Base-by-base conservation (phyloP, 2,797 vertebrate genomes). In the Sebastes hubbsi region DNA sequence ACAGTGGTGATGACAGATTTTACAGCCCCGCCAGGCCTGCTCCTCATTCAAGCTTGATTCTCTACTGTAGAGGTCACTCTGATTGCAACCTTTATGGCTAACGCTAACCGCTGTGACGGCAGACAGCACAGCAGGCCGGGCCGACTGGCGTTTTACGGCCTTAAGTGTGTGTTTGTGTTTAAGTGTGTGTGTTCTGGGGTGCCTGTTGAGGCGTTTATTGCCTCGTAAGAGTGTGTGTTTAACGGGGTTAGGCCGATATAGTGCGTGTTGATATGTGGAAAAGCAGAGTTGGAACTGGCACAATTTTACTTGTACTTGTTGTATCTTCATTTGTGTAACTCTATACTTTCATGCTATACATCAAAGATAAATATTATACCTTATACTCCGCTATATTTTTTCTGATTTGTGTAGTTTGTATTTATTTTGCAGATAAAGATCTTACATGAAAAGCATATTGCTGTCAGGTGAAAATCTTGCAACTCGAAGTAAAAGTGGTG, bases 61-160 rank as follows among this genome's bases (percentile, higher is more conserved):
- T 78, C 61, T 89, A 91, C 93, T 91, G 91, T 89, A 87, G 91
- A 91, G 90, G 93, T 92, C 92, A 91, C 78, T 71, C 72, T 80
- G 84, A 90, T 90, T 81, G 68, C 25, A 72, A 84, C 85, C 86
- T 93, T 91, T 91, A 84, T 24, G 73, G 86, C 78, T 7, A 65
- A 56, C 30, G 30, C 80, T 84, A 76, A 81, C 81, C 63, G 75
- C 73, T 24, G 84, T 64, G 72, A 13, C 0, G 54, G 77, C 83
- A 86, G 86, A 85, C 87, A 62, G 85, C 78, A 66, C 91, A 87
- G 89, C 84, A 78, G 88, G 88, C 77, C 88, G 3, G 78, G 75
- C 76, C 42, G 38, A 49, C 63, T 38, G 79, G 55, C 54, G 18
- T 93, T 91, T 91, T 91, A 90, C 3, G 78, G 83, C 78, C 69